Evolutionary conservation across 1,140 invertebrate species (phyloP).

Genomic region (Sarcophaga bullata): DNA sequence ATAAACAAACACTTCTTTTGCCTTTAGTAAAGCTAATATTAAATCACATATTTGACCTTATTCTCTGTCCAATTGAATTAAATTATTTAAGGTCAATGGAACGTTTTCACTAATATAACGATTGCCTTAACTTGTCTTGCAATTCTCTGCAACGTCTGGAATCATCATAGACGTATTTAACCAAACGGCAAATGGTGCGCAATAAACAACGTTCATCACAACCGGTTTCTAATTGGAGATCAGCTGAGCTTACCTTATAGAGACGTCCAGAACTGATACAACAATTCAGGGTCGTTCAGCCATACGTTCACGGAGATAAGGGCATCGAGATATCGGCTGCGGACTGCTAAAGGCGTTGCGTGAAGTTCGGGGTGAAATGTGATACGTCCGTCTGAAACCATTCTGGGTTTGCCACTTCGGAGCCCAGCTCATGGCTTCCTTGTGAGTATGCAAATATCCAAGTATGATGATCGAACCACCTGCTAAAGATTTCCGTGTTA

Average conservation of each 20-base stretch:
- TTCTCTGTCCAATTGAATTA: too few species aligned
- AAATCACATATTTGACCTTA: too few species aligned
- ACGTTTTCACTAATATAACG: slow-evolving; percentile 24
- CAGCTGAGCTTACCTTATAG: slow-evolving; percentile 63
- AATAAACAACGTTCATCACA: slow-evolving; percentile 67
- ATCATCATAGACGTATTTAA: slow-evolving; percentile 53
- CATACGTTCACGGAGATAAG: slow-evolving; percentile 68
- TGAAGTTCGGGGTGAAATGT: slow-evolving; percentile 69
- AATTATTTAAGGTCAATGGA: too few species aligned
- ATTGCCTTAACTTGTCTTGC: slow-evolving; percentile 44
- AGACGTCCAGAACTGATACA: slow-evolving; percentile 57
- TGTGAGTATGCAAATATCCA: slow-evolving; percentile 82
- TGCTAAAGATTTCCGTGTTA: slow-evolving; percentile 65
- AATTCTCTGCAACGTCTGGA: slow-evolving; percentile 51
- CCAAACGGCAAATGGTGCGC: slow-evolving; percentile 52
- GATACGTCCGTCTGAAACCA: slow-evolving; percentile 78
- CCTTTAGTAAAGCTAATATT: too few species aligned
- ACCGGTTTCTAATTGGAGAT: slow-evolving; percentile 60
- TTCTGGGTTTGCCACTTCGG: slow-evolving; percentile 66
- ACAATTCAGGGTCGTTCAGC: slow-evolving; percentile 50
- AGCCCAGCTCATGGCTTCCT: slow-evolving; percentile 72
- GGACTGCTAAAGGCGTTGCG: slow-evolving; percentile 65
- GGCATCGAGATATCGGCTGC: slow-evolving; percentile 66
- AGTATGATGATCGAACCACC: slow-evolving; percentile 75
- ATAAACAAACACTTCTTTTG: too few species aligned